phyloP scores from a whole-genome alignment of 2,113 vertebrate species.

The Nycticorax nycticorax region DNA sequence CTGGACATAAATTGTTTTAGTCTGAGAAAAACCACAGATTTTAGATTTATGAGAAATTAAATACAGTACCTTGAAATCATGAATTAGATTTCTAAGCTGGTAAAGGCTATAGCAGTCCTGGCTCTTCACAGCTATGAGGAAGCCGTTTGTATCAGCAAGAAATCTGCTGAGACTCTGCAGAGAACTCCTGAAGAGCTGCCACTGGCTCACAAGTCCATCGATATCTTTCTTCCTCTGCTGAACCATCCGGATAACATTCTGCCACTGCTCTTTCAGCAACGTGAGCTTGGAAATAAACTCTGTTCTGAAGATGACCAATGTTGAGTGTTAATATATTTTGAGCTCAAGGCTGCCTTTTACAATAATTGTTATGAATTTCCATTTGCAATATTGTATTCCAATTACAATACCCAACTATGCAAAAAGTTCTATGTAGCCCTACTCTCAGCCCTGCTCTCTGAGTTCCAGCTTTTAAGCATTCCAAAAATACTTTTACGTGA shows the following conservation, averaged over 20 bases:
- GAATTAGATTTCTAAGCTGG: constrained; percentile 74
- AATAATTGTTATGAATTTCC: background rate
- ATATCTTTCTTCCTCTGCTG: constrained; percentile 80
- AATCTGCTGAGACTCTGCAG: constrained; percentile 77
- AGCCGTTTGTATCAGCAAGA: constrained; percentile 69
- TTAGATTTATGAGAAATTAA: background rate
- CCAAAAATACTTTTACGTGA: background rate
- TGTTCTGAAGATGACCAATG: constrained; percentile 70
- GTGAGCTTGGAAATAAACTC: constrained; percentile 86
- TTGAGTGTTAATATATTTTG: background rate
- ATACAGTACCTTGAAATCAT: constrained; percentile 80
- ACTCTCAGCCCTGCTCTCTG: background rate
- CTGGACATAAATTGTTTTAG: background rate
- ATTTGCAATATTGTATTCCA: background rate
- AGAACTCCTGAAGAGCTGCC: constrained; percentile 80
- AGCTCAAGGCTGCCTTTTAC: background rate
- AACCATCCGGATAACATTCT: constrained; percentile 71
- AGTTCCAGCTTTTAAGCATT: background rate
- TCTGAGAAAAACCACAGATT: background rate
- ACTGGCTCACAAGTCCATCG: constrained; percentile 76
- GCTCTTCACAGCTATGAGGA: constrained; percentile 72
- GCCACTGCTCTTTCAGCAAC: constrained; percentile 85
- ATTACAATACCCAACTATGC: background rate
- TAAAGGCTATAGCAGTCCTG: constrained; percentile 74
- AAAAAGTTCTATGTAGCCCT: background rate